Evolutionary conservation across 1,140 invertebrate genomes (phyloP), one percentile per base, ranked within the genome.

Genomic region (Drosophila grimshawi): DNA sequence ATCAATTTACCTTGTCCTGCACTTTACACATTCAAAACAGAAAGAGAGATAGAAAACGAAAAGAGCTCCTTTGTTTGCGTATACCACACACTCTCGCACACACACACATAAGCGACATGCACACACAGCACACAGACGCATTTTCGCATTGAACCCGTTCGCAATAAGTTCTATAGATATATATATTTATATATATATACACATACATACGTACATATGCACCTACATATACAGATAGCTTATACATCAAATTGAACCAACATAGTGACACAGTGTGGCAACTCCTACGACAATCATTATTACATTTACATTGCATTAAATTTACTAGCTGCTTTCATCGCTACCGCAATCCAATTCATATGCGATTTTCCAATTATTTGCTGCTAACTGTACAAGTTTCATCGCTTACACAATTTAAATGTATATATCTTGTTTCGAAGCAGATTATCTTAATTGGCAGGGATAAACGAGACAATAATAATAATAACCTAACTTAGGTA

Each of bases 51-150:
- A 74, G 51, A 68, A 73, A 72, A 77, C 30, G 57, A 65, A 63
- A 76, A 82, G 68, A 85, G 80, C 75, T 86, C 78, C 81, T 86
- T 86, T 86, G 81, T 85, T 85, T 85, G 81, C 74, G 70, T 69
- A 64, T 72, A 78, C 61, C 76, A 53, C 41, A n/a, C n/a, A 62
- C 56, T 66, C 51, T 45, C 29, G 56, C 51, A 64, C 29, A 48
- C 37, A 41, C 29, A 43, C 4, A 43, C 4, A n/a, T 4, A 43
- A 3, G n/a, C 39, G n/a, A 43, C 39, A 29, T 51, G 27, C 27
- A 30, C 46, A 65, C 4, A 64, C 43, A 19, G 43, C 27, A 46
- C 48, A 53, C 6, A 68, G 29, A 53, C 66, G 32, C 57, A 62
- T 35, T 33, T 63, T 33, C 39, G 41, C 45, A 57, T 39, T 53